Conservation (phyloP, 1,140 invertebrate genomes). For the Drosophila micromelanica region DNA sequence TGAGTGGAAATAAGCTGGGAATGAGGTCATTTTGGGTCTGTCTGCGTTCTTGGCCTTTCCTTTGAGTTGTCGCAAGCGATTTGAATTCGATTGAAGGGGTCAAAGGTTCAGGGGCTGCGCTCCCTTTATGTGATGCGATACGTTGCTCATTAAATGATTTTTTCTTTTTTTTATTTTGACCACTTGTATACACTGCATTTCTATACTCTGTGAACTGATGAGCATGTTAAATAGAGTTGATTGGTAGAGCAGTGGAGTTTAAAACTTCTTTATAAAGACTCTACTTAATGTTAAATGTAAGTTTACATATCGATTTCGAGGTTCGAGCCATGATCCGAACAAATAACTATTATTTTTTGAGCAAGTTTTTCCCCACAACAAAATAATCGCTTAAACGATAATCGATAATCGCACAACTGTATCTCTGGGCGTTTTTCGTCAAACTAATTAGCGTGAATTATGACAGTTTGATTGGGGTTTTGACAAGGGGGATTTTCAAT, state of each 20-base stretch:
- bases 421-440: constrained; percentile 25
- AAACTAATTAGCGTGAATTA: constrained; percentile 71
- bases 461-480: constrained; percentile 58
- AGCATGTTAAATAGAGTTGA: too few species aligned
- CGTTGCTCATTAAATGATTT: constrained; percentile 5
- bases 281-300: too few species aligned
- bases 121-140: constrained; percentile 29
- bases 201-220: not conserved
- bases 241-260: too few species aligned
- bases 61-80: constrained; percentile 37
- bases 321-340: too few species aligned
- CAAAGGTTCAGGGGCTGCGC: constrained; percentile 6
- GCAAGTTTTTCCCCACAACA: too few species aligned
- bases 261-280: too few species aligned
- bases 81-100: constrained; percentile 21
- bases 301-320: too few species aligned
- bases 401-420: too few species aligned
- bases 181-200: too few species aligned
- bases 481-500: constrained; percentile 2
- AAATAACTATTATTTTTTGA: too few species aligned
- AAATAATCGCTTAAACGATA: too few species aligned
- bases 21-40: not conserved
- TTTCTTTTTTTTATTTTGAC: not conserved
- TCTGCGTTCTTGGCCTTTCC: constrained; percentile 25
- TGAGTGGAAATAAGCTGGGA: not conserved